Base-by-base conservation (phyloP, 2,113 vertebrate genomes). In the Dasypus novemcinctus region DNA sequence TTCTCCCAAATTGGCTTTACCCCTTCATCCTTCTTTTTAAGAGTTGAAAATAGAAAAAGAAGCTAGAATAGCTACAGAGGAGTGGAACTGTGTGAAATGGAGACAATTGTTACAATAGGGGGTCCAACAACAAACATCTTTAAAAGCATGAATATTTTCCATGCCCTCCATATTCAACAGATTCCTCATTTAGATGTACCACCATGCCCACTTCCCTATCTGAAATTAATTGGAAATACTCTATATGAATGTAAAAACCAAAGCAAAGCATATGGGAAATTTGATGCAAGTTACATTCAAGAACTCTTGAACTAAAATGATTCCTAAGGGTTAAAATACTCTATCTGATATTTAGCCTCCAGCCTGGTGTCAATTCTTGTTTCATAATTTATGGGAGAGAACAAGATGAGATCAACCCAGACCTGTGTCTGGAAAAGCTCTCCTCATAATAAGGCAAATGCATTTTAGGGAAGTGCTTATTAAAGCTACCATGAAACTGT, bases 31-130 rank as follows among this genome's bases (percentile, higher is more conserved):
- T 88, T 9, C 33, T 59, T 31, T 41, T 64, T 93, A 59, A 68
- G 27, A 79, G 13, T 71, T 84, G 82, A 68, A 94, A 93, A n/a
- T 80, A 88, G 66, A 95, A 94, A 90, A 46, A 68, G 43, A 66
- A 61, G 23, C 25, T 64, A 94, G 71, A 25, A 13, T 79, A 46
- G 21, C 75, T 75, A 8, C n/a, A 68, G 21, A 66, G 54, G 11
- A 96, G 11, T 80, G 31, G 46, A 68, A n/a, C 2, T 46, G 13
- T 43, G 54, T 82, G 64, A 25, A 49, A 91, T 10, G 49, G 59
- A 84, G 57, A 36, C 2, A 12, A 49, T 29, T 46, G 33, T 43
- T 76, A 21, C 8, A 71, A 17, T 36, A 49, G 15, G 38, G 11
- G 12, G 12, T 95, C 54, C 7, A 38, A 78, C n/a, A 81, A 15